phyloP scores from a whole-genome alignment of 2,113 vertebrate genomes.

The Alosa alosa region DNA sequence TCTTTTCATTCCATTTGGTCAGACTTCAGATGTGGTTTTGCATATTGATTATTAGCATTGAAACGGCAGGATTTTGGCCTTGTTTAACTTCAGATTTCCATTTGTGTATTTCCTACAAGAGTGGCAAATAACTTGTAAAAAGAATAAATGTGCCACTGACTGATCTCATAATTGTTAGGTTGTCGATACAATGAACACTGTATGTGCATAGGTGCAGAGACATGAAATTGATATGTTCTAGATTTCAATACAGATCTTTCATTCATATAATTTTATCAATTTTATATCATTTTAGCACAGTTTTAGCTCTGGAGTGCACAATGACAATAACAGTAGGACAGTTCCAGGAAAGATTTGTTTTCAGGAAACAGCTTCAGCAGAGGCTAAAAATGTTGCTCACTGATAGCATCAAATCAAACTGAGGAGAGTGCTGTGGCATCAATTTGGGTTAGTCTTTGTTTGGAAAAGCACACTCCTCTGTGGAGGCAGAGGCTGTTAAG shows the following conservation, averaged over 20 bases:
- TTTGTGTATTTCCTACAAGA: background rate
- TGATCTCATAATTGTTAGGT: background rate
- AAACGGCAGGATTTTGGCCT: background rate
- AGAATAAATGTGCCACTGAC: background rate
- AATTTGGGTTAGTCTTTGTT: background rate
- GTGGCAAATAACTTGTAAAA: background rate
- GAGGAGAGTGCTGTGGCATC: background rate
- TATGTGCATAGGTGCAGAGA: no score
- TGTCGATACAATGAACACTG: no score
- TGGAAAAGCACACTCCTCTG: background rate
- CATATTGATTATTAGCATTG: background rate
- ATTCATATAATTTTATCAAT: no score
- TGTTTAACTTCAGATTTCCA: background rate
- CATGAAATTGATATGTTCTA: no score
- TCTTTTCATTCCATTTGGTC: no score
- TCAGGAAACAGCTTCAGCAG: background rate
- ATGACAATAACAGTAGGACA: background rate
- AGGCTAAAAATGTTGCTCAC: background rate
- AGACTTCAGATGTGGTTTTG: no score
- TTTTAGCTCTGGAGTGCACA: no score
- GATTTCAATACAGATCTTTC: no score
- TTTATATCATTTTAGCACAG: no score
- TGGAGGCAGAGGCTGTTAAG: no score
- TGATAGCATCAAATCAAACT: background rate
- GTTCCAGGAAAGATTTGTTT: background rate